These are phyloP conservation scores for Platycercus adscitus DNA, from an alignment of 2,113 vertebrate species.

Conservation along the genomic window DNA sequence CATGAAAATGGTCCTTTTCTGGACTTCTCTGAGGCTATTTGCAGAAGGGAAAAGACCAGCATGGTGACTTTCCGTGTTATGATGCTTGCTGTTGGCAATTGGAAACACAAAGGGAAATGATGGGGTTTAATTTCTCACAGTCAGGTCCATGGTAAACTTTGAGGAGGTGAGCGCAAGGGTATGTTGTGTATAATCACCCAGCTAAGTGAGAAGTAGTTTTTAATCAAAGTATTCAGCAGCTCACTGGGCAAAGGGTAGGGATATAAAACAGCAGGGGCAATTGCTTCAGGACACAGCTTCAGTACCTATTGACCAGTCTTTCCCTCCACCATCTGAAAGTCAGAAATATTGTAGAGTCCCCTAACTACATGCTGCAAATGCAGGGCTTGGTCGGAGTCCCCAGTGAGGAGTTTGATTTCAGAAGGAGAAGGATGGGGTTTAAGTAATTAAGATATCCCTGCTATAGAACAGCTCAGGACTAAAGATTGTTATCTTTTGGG, in stretches of 20 bases:
- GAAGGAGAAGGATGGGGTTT: neutral
- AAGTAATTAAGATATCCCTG: neutral
- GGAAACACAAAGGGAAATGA: neutral
- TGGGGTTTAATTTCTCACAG: neutral
- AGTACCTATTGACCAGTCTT: neutral
- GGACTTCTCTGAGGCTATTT: neutral
- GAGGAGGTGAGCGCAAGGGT: neutral
- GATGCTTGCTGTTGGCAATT: neutral
- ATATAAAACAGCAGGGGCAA: neutral
- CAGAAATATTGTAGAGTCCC: neutral
- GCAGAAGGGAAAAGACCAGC: neutral
- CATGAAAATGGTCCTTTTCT: neutral
- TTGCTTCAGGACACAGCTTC: neutral
- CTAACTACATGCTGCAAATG: neutral
- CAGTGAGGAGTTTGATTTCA: neutral
- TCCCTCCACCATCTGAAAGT: neutral
- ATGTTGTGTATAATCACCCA: neutral
- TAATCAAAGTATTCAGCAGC: neutral
- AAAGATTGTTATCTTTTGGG: neutral
- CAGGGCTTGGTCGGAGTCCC: neutral
- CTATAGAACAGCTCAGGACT: neutral
- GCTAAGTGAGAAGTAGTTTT: neutral
- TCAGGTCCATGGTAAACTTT: neutral
- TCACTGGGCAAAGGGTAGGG: neutral
- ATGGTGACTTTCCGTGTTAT: rapidly evolving